Evolutionary conservation across 2,797 vertebrate species (phyloP), one percentile per base, ranked within the genome.

Genomic region (Falco cherrug): DNA sequence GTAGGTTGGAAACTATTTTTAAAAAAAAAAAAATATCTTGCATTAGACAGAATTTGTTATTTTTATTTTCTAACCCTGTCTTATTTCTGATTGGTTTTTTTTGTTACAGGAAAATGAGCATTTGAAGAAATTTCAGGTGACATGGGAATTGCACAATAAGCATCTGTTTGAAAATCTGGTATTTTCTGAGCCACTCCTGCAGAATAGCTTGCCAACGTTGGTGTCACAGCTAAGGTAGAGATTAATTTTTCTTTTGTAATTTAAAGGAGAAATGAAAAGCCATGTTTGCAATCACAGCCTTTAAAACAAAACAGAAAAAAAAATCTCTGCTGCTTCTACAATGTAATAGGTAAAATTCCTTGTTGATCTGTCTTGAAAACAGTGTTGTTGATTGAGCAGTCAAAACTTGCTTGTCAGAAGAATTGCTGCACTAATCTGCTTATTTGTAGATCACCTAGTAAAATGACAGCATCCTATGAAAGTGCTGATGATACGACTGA

Each of bases 91-190:
- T 63, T 74, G 16, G 9, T 48, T 67, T 84, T 73, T 82, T 82
- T 89, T 16, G 3, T 70, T 89, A 17, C 71, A 99, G 99, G 99
- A 99, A 98, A 99, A 99, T 16, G 99, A 99, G 95, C 99, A 99
- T 97, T 98, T 99, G 95, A 99, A 99, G 97, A 99, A 99, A 98
- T 99, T 99, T 98, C 99, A 99, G 98, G 99, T 99, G 98, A 99
- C 99, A 0, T 99, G 99, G 99, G 99, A 99, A 98, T 98, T 99
- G 97, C 99, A 99, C 98, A 99, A 99, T 97, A 99, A 99, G 96
- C 99, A 99, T 98, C 98, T 99, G 96, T 99, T 99, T 98, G 99
- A 99, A 98, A 99, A 99, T 95, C 97, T 99, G 97, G 99, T 99
- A 50, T 99, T 99, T 98, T 99, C 99, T 53, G 99, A 99, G 97